Evolutionary conservation across 2,113 vertebrate species (phyloP), one percentile per base, ranked within the genome.

Genomic region (Cinclus mexicanus): DNA sequence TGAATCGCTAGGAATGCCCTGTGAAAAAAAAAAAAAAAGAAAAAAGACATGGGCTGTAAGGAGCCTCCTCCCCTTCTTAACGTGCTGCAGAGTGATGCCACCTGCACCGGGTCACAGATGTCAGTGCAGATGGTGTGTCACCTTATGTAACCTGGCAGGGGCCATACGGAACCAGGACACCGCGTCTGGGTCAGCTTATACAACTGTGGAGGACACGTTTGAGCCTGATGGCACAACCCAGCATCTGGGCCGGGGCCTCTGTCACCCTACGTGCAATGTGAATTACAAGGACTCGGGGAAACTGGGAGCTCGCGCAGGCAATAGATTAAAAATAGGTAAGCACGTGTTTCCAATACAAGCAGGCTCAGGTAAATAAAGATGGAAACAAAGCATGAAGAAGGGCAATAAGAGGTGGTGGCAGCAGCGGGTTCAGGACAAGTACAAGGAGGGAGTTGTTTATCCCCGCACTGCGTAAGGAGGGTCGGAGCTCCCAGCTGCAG

Each of bases 191-290:
- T 74, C 83, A 86, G 55, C 13, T 89, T 95, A 80, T 50, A 81
- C 91, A 96, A 85, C 31, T 17, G 61, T 31, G 41, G 12, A 57
- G 49, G 33, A 33, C 29, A 29, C 55, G 29, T 59, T 44, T 37
- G 52, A 85, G 52, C 7, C 42, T 23, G 49, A 60, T 4, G 33
- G 90, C 78, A 75, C 1, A 6, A 33, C 18, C 35, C 25, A 42
- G 57, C 18, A 2, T 16, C 60, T 17, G n/a, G 31, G 42, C n/a
- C 11, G 47, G 6, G 22, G 20, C 35, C 47, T 12, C 16, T 3
- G 9, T 23, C 16, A 37, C 39, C 10, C 33, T 15, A 3, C 0
- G 0, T 3, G 10, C 70, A 59, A 56, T 0, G 1, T 7, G 35
- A 71, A 60, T 35, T 35, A 52, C 67, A 68, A 24, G 33, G 44